Evolutionary conservation across 2,888 invertebrate genomes (phyloP), one percentile per base, ranked within the genome.

Genomic region (Entomobrya proxima): DNA sequence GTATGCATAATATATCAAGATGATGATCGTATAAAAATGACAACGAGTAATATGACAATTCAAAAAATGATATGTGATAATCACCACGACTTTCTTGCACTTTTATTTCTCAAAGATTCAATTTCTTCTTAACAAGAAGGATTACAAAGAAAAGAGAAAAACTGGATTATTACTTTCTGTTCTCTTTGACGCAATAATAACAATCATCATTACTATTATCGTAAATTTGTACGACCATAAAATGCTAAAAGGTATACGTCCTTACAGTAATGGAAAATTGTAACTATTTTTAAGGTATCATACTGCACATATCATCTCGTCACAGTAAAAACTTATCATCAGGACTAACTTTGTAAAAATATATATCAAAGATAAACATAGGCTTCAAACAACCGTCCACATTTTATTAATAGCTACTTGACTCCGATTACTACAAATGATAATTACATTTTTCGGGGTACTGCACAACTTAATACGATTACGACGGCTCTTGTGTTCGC

Each of bases 211-310:
- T 69, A 44, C 69, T 32, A 78, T 78, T 69, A 69, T 78, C 77
- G 40, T 84, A 78, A 84, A 84, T 84, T 84, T 77, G 84, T 84
- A 55, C 35, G 40, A 58, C 32, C 67, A 76, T 84, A 78, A 84
- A 84, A 50, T 52, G 52, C 35, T 67, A 47, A 55, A 67, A 72
- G 15, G 35, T 21, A 40, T 69, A 15, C 27, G 50, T 40, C 15
- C 37, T 15, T 58, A 2, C 64, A 64, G n/a, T n/a, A 18, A 15
- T 30, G 32, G 15, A 58, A 58, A 58, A 58, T 58, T 30, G 15
- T 52, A n/a, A 18, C 21, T 27, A 6, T 40, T 40, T 40, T 35
- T 35, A 64, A 18, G 32, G 9, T 30, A 18, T 35, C 37, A 30
- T 7, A 13, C 15, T n/a, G 24, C 30, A 30, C 30, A 58, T 58